These are phyloP conservation scores for Brachypterus glaber DNA, from an alignment of 2,888 invertebrate species.

Conservation along the genomic window DNA sequence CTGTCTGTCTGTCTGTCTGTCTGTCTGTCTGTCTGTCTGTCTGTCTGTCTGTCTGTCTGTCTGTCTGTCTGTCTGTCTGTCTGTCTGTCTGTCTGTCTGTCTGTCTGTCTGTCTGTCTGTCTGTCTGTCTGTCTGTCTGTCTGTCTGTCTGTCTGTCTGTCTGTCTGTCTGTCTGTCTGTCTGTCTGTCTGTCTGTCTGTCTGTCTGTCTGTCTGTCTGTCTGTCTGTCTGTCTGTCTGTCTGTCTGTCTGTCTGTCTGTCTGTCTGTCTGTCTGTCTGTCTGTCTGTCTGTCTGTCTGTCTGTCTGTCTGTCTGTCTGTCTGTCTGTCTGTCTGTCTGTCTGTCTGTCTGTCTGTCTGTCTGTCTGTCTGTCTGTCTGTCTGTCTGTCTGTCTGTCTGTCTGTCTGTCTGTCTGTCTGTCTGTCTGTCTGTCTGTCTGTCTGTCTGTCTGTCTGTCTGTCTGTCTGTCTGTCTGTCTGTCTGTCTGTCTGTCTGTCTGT, in stretches of 20 bases:
- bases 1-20: constrained; percentile 2
- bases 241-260: constrained; percentile 11
- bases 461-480: constrained; percentile 2
- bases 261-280: constrained; percentile 11
- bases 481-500: constrained; percentile 2
- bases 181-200: constrained; percentile 11
- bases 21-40: constrained; percentile 2
- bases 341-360: constrained; percentile 2
- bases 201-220: constrained; percentile 10
- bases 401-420: constrained; percentile 2
- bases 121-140: constrained; percentile 11
- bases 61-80: constrained; percentile 11
- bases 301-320: constrained; percentile 9
- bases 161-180: constrained; percentile 10
- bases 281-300: constrained; percentile 7
- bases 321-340: constrained; percentile 2
- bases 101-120: constrained; percentile 12
- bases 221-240: constrained; percentile 11
- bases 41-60: constrained; percentile 3
- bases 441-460: constrained; percentile 2
- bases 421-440: constrained; percentile 2
- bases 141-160: constrained; percentile 9
- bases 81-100: constrained; percentile 11
- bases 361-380: constrained; percentile 2
- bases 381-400: constrained; percentile 2